Base-by-base conservation (phyloP, 2,113 vertebrate genomes). In the Nestor notabilis region DNA sequence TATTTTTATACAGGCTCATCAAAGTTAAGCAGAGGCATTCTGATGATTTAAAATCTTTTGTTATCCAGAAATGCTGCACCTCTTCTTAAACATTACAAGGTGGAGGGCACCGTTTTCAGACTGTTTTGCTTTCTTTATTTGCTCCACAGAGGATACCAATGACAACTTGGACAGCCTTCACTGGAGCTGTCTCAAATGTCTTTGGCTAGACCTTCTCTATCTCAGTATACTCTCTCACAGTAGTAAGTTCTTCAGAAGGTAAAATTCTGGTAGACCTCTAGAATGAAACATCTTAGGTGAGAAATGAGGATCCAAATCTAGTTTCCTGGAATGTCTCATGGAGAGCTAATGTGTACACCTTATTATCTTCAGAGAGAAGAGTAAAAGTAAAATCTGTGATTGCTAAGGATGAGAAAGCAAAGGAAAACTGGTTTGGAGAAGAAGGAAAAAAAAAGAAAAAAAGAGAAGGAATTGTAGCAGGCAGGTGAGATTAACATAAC, bases 271-370 rank as follows among this genome's bases (percentile, higher is more conserved):
- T 69, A 15, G 2, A 17, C 9, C 2, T 90, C n/a, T 37, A 28
- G 3, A 75, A 58, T 21, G 10, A 75, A 89, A 41, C 0, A 10
- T 39, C 47, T 15, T 28, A 60, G 5, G 8, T 43, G 20, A 56
- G 25, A 81, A 89, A 53, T 6, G 66, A 66, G 21, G 6, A 43
- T 53, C 11, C 7, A 2, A 28, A 17, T 31, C 82, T 37, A 39
- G 1, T 52, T 71, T 77, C 13, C n/a, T 5, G 7, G 2, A 60
- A 64, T 33, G 23, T 29, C 6, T 47, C 8, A 5, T 1, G 3
- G 28, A 52, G 0, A 49, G 2, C 3, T 60, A n/a, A 39, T 17
- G 2, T 19, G 17, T n/a, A 44, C 78, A 61, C 5, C 9, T 61
- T 41, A 37, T 2, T 4, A 2, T 1, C n/a, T 65, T 63, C 37